phyloP scores from a whole-genome alignment of 2,888 invertebrate genomes.

The Leptinotarsa juncta region DNA sequence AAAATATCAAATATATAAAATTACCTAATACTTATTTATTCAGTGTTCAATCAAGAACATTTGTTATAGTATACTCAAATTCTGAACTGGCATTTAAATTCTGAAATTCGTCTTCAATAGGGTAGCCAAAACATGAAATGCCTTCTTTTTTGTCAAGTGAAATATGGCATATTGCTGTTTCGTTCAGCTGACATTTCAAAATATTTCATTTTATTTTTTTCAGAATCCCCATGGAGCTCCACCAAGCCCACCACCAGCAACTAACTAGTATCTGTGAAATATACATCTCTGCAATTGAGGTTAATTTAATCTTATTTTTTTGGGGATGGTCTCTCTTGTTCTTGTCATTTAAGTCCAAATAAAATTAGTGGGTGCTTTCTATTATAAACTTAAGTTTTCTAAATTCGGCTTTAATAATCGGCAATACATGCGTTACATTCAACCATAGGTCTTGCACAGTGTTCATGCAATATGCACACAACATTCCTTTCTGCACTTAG shows the following conservation, averaged over 20 bases:
- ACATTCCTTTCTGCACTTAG: constrained; percentile 10
- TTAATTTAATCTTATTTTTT: neutral
- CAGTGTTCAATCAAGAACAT: too few species aligned
- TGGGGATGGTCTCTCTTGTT: constrained; percentile 11
- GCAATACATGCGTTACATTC: neutral
- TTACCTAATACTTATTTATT: too few species aligned
- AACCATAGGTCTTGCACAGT: neutral
- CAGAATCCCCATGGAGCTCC: constrained; percentile 67
- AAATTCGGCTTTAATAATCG: neutral
- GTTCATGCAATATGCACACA: neutral
- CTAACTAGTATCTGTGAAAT: constrained; percentile 36
- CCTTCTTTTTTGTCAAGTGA: too few species aligned
- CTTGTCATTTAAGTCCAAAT: constrained; percentile 3
- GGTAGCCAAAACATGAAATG: too few species aligned
- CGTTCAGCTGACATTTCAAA: neutral
- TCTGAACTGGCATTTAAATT: too few species aligned
- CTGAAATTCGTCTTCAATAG: too few species aligned
- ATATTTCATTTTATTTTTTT: constrained; percentile 49
- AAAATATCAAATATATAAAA: too few species aligned
- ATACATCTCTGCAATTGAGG: neutral
- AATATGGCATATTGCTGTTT: neutral
- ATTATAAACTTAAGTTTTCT: neutral
- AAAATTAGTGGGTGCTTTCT: neutral
- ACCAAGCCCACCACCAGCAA: constrained; percentile 67
- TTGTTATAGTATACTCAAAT: too few species aligned